Evolutionary conservation across 2,888 invertebrate species (phyloP).

Genomic region (Disparrhopalites patrizii): DNA sequence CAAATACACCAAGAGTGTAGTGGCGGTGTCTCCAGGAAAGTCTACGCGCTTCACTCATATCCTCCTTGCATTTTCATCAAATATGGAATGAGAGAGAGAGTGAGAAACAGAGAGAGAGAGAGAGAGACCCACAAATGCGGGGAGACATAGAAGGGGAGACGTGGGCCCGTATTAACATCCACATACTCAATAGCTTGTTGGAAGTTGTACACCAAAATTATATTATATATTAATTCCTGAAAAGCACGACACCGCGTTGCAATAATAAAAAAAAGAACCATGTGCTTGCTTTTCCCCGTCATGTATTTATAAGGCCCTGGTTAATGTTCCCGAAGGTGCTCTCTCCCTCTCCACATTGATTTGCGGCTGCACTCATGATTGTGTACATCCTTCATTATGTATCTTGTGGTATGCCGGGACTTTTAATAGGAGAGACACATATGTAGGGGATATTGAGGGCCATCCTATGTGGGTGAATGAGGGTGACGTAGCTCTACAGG

Average conservation of each 20-base stretch:
- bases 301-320: background rate
- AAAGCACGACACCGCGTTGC: slow-evolving; percentile 21
- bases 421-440: too few relatives aligned
- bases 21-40: slow-evolving; percentile 12
- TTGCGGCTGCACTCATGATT: too few relatives aligned
- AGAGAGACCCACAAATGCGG: too few relatives aligned
- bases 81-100: slow-evolving; percentile 3
- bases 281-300: background rate
- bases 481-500: too few relatives aligned
- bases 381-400: too few relatives aligned
- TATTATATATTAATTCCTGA: slow-evolving; percentile 24
- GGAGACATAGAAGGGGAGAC: too few relatives aligned
- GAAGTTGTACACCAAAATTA: background rate
- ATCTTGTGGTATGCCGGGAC: too few relatives aligned
- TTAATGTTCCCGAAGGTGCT: too few relatives aligned
- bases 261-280: slow-evolving; percentile 17
- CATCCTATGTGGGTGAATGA: too few relatives aligned
- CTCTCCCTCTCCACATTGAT: too few relatives aligned
- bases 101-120: slow-evolving; percentile 18
- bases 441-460: too few relatives aligned
- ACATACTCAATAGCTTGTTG: slow-evolving; percentile 10
- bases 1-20: background rate
- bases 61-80: slow-evolving; percentile 22
- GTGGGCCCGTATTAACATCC: slow-evolving; percentile 11
- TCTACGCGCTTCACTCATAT: slow-evolving; percentile 15